Base-by-base conservation (phyloP, 2,113 vertebrate species). In the Redunca redunca region DNA sequence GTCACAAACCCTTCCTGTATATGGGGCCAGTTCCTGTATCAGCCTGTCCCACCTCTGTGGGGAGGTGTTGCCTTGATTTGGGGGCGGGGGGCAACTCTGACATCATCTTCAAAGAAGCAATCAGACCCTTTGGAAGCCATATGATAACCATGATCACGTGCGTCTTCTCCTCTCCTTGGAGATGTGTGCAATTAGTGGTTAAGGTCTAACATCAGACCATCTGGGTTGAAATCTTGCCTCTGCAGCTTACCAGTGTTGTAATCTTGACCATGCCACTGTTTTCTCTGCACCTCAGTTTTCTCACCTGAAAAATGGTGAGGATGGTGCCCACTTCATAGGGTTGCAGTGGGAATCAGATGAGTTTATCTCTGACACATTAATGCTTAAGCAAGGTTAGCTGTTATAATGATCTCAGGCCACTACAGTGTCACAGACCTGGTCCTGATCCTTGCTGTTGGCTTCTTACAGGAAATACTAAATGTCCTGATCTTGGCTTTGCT, bases 321-420 rank as follows among this genome's bases (percentile, higher is more conserved):
- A 71, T 71, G 9, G 2, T 12, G 67, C 67, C n/a, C 19, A 48
- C 13, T 43, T 40, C 30, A 2, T 0, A 15, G 23, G 53, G n/a
- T 25, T 62, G 60, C 13, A 2, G 46, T 23, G 78, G 43, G 33
- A 43, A 12, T 67, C 48, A 6, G 28, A 50, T 7, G 48, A 28
- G 14, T 26, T 81, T 8, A 33, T 13, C n/a, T 28, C 25, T 0
- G 13, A 21, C 25, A 71, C 74, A 60, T 19, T 14, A 81, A 53
- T 0, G 0, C 14, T 28, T 33, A 28, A 40, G 28, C 19, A 14
- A 26, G 0, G 11, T 25, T 21, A 7, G 28, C 15, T 36, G 33
- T 46, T 43, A 6, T 11, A 6, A 55, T 4, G 80, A 36, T 52
- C 19, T 48, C 36, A 13, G 60, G 7, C 4, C 6, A 1, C 26